Base-by-base conservation (phyloP, 2,797 vertebrate species). In the Cossypha dichroa region DNA sequence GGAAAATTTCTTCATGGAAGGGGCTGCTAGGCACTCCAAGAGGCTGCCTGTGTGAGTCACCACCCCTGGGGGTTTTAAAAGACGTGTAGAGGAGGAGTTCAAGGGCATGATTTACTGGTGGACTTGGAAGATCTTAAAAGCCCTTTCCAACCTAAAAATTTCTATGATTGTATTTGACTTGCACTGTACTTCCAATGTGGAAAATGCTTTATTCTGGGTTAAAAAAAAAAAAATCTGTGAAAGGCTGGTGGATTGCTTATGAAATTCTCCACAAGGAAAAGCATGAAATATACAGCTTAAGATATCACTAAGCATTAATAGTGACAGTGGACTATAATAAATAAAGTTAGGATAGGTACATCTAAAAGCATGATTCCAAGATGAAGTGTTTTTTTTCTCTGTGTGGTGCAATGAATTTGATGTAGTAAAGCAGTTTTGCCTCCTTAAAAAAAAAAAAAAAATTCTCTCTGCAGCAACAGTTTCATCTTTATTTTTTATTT, bases 1-100 rank as follows among this genome's bases (percentile, higher is more conserved):
- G 20, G 46, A 51, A 56, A 62, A 72, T 17, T 63, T 79, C 45
- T 69, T 23, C 15, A 58, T 28, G 18, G 10, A 22, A 90, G 31
- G 17, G 17, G 45, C 43, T 68, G 20, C 20, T 5, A 58, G 34
- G 38, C 20, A 43, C 7, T 48, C 0, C 0, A 58, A 56, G 16
- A 33, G 15, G 38, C 66, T 73, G 54, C 29, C 13, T 26, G n/a
- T 26, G 36, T 31, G 49, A 79, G 20, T 79, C 56, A 58, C 20
- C 11, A 43, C 33, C 31, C 62, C 62, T 23, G 49, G 34, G 31
- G 38, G 9, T 17, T 23, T 56, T 31, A 28, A 63, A 58, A 17
- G 20, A 21, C 9, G 6, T 7, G 25, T 6, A 73, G 48, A 84
- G 20, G 38, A 29, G 8, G 4, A 2, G 1, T 33, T 73, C 20